Evolutionary conservation across 30 jellyfish, hydroid and myxozoan species (phyloP).

Genomic region (Aurelia sp.): DNA sequence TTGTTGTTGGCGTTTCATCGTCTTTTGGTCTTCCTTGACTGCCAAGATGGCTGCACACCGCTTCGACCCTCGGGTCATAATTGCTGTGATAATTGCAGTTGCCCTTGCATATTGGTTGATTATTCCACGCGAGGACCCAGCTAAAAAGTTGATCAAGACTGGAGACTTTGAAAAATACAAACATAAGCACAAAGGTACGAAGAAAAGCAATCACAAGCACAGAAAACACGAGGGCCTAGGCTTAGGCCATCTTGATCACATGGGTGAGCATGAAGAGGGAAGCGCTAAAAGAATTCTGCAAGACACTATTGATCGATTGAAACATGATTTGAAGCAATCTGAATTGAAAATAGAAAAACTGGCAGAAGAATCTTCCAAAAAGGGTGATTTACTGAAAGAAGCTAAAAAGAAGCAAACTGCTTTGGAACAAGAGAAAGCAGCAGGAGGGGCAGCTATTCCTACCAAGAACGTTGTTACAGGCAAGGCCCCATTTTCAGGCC

Average conservation of each 20-base stretch:
- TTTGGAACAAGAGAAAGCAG: neutral
- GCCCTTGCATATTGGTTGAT: slow-evolving; percentile 75
- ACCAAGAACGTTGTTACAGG: neutral
- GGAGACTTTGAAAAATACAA: neutral
- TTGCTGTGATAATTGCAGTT: slow-evolving; percentile 55
- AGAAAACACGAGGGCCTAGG: slow-evolving; percentile 39
- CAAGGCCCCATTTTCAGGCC: slow-evolving; percentile 68
- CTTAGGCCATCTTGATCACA: slow-evolving; percentile 64
- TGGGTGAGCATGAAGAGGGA: slow-evolving; percentile 18
- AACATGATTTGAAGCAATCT: slow-evolving; percentile 6
- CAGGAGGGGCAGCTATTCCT: neutral
- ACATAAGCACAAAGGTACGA: neutral
- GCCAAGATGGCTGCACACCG: slow-evolving; percentile 8
- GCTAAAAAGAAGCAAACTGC: slow-evolving; percentile 4
- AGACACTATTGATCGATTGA: slow-evolving; percentile 27
- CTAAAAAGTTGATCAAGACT: neutral
- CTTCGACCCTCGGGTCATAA: slow-evolving; percentile 42
- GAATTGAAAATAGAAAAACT: slow-evolving; percentile 15
- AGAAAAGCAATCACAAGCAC: neutral
- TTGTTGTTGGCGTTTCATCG: no score
- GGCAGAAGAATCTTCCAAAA: slow-evolving; percentile 15
- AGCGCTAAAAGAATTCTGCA: neutral
- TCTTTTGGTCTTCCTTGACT: no score
- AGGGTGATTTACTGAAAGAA: neutral
- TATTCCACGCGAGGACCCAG: slow-evolving; percentile 47